Conservation (phyloP, 2,113 vertebrate genomes). For the Amia ocellicauda region DNA sequence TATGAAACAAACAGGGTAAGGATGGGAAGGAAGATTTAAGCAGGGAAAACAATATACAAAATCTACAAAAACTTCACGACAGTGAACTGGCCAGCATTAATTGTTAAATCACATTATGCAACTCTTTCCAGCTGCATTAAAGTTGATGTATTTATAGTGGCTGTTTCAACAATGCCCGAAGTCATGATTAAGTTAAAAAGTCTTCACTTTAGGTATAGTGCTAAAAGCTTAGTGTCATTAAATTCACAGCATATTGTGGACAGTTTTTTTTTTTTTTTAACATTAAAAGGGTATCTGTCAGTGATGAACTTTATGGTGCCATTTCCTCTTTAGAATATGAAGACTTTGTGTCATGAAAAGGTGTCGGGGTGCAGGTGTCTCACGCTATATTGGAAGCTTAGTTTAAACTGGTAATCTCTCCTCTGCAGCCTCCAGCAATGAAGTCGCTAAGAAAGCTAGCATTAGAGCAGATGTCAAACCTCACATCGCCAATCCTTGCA, state of each 20-base stretch:
- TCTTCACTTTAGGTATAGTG: slow-evolving; percentile 13
- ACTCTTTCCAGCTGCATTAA: slow-evolving; percentile 13
- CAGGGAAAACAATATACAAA: neutral
- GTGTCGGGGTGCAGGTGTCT: no score
- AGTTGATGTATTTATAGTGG: slow-evolving; percentile 28
- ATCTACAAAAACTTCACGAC: neutral
- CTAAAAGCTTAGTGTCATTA: slow-evolving; percentile 36
- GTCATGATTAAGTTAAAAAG: slow-evolving; percentile 35
- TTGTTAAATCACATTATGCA: slow-evolving; percentile 10
- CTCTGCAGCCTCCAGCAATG: slow-evolving; percentile 2
- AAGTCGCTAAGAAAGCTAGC: no score
- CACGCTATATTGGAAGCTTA: no score
- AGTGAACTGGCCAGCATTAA: neutral
- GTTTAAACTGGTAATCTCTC: neutral
- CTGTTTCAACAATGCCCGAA: slow-evolving; percentile 23
- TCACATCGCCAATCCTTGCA: no score
- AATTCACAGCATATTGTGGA: slow-evolving; percentile 28
- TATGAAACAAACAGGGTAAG: slow-evolving; percentile 7
- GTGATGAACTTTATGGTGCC: slow-evolving; percentile 37
- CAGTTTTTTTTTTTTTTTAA: slow-evolving; percentile 25
- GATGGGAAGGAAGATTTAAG: slow-evolving; percentile 1
- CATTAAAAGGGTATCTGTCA: slow-evolving; percentile 28
- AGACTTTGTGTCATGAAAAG: no score
- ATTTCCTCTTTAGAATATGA: slow-evolving; percentile 24
- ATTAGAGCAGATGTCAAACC: no score